Evolutionary conservation across 2,888 invertebrate species (phyloP).

Genomic region (Chloromyia formosa): DNA sequence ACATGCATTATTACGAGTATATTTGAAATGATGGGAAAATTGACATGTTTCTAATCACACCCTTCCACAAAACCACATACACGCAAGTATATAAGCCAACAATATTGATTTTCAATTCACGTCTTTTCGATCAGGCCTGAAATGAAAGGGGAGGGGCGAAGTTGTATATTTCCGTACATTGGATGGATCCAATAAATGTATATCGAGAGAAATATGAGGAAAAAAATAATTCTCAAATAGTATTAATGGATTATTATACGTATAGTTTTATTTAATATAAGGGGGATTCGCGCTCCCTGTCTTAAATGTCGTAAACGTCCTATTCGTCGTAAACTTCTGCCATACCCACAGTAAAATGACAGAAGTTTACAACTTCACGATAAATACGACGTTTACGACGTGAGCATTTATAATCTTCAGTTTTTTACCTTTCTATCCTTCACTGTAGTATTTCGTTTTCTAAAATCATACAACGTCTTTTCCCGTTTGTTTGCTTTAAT

Average conservation of each 20-base stretch:
- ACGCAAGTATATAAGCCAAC: too few relatives aligned
- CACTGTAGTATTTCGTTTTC: not conserved
- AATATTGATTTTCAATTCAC: too few relatives aligned
- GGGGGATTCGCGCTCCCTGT: too few relatives aligned
- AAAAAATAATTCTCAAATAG: slow-evolving; percentile 3
- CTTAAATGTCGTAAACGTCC: too few relatives aligned
- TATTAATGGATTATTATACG: slow-evolving; percentile 1
- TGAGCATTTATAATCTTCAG: not conserved
- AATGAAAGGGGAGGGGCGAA: too few relatives aligned
- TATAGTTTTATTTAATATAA: not conserved
- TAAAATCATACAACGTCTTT: not conserved
- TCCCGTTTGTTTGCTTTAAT: not conserved
- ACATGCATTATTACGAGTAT: not conserved
- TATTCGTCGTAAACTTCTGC: too few relatives aligned
- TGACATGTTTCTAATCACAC: not conserved
- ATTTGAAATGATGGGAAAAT: not conserved
- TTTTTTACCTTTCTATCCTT: not conserved
- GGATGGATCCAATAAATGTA: not conserved
- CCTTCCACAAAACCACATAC: not conserved
- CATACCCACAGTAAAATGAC: too few relatives aligned
- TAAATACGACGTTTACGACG: too few relatives aligned
- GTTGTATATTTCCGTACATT: too few relatives aligned
- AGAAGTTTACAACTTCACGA: too few relatives aligned
- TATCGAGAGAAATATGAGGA: not conserved
- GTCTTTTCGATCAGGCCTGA: too few relatives aligned